phyloP scores from a whole-genome alignment of 2,113 vertebrate genomes.

The Sporophila hypoxantha region DNA sequence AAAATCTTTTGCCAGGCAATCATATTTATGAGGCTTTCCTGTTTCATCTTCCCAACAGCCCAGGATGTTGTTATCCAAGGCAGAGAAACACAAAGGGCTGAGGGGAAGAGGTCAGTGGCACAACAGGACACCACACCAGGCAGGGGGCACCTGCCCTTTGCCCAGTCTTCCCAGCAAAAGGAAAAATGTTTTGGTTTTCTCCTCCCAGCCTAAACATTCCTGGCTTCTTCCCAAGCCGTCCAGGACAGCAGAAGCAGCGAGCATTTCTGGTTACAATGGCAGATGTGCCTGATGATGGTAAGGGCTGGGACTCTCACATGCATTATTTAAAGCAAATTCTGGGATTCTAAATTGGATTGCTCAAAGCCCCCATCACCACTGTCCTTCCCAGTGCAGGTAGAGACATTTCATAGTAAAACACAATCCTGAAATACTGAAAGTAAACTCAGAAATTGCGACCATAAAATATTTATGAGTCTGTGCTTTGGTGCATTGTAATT shows the following conservation, averaged over 20 bases:
- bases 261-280: neutral
- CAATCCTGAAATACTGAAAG: neutral
- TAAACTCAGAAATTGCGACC: neutral
- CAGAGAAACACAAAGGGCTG: neutral
- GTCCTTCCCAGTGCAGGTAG: neutral
- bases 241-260: neutral
- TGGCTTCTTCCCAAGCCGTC: neutral
- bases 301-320: neutral
- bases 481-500: conserved; percentile 25
- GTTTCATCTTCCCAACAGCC: too few species aligned
- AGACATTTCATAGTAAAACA: neutral
- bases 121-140: fast-evolving
- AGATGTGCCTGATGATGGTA: neutral
- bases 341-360: neutral
- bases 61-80: neutral
- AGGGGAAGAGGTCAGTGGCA: neutral
- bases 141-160: fast-evolving
- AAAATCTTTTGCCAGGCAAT: too few species aligned
- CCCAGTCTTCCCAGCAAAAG: neutral
- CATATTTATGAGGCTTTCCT: too few species aligned
- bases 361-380: neutral
- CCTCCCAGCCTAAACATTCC: neutral
- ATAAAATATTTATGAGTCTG: conserved; percentile 41
- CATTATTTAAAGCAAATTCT: neutral
- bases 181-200: neutral